These are phyloP conservation scores for Bimastos eiseni DNA, from an alignment of 2,888 invertebrate genomes.

Conservation along the genomic window DNA sequence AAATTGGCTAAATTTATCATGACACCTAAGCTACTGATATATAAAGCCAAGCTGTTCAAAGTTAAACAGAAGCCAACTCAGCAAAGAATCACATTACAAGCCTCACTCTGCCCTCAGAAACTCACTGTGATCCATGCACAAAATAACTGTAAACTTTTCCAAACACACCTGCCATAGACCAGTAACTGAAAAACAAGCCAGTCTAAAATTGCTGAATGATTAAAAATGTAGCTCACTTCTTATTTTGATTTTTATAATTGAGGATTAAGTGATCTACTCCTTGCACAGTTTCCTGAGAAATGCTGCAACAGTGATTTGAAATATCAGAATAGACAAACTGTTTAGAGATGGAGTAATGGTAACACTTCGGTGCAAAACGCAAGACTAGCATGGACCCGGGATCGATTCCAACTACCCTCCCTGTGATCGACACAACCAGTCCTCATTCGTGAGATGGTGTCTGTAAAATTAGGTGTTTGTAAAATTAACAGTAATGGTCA, in stretches of 20 bases:
- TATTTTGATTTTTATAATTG: not conserved
- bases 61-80: not conserved
- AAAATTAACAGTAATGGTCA: too few relatives aligned
- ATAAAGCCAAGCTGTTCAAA: not conserved
- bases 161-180: not conserved
- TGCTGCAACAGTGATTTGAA: not conserved
- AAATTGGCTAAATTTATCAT: not conserved
- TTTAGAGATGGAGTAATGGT: too few relatives aligned
- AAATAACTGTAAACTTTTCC: slow-evolving; percentile 5
- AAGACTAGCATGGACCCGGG: too few relatives aligned
- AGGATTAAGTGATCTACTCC: too few relatives aligned
- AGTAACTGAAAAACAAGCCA: not conserved
- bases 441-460: too few relatives aligned
- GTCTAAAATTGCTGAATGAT: not conserved
- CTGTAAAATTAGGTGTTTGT: too few relatives aligned
- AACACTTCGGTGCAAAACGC: too few relatives aligned
- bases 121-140: not conserved
- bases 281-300: not conserved
- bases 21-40: not conserved
- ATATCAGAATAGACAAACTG: not conserved
- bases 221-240: not conserved
- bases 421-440: too few relatives aligned
- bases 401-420: too few relatives aligned
- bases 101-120: not conserved
- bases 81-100: not conserved